Base-by-base conservation (phyloP, 2,888 invertebrate genomes). In the Euspilapteryx auroguttella region DNA sequence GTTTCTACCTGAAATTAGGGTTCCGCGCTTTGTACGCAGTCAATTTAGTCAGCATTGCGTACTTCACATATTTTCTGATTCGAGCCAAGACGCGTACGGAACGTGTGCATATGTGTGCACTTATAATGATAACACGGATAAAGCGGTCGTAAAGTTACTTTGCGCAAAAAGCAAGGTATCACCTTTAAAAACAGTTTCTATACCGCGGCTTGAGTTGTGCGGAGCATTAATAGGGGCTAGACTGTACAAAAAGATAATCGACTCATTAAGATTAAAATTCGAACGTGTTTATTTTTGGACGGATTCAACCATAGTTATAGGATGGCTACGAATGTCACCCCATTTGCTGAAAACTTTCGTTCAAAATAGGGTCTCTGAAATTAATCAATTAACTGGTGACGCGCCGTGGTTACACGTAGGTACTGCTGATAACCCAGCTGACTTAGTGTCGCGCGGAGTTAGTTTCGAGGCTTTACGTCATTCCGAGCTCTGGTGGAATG, bases 331-430 rank as follows among this genome's bases (percentile, higher is more conserved):
- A 15, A 17, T 27, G 21, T 27, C 27, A 7, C 27, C 27, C 11
- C 12, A 21, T 10, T 20, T 27, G 13, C 17, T 27, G 2, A 27
- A 27, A 3, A 17, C 17, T n/a, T n/a, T n/a, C n/a, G n/a, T n/a
- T n/a, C n/a, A n/a, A n/a, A n/a, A n/a, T n/a, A n/a, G n/a, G n/a
- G 9, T 27, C 21, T 12, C 30, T 5, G 32, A 40, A 29, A 40
- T 44, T 9, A 31, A 36, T 9, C 37, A 38, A 6, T 15, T 40
- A 9, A 40, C 40, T 4, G 25, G 32, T 8, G 30, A 32, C 17
- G 12, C 14, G 10, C 12, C 6, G 7, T 35, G 35, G 35, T 21
- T 11, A 14, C 32, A 32, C 11, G 30, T 32, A 7, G 24, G 24
- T n/a, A 21, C n/a, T 10, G 5, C 9, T n/a, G n/a, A n/a, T n/a